Evolutionary conservation across 2,888 invertebrate genomes (phyloP).

Genomic region (Temnothorax ravouxi): DNA sequence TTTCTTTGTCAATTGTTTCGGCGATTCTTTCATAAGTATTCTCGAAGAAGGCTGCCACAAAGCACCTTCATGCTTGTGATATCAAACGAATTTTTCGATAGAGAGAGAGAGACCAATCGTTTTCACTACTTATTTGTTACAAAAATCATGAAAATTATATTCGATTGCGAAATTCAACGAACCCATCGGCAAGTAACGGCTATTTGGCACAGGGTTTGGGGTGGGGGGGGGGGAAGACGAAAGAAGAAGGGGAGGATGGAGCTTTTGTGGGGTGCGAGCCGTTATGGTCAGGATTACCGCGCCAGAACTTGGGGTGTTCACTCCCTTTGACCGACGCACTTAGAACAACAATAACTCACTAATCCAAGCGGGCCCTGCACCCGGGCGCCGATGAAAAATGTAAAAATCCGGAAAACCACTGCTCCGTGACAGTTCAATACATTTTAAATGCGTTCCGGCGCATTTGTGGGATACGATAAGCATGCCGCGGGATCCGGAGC

Average conservation of each 20-base stretch:
- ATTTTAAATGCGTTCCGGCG: slow-evolving; percentile 86
- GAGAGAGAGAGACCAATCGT: too few relatives aligned
- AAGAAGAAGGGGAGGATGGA: background rate
- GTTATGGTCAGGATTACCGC: slow-evolving; percentile 75
- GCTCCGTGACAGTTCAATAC: slow-evolving; percentile 86
- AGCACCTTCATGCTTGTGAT: background rate
- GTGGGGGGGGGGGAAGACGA: background rate
- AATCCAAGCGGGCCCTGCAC: slow-evolving; percentile 79
- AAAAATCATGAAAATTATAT: background rate
- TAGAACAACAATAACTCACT: slow-evolving; percentile 82
- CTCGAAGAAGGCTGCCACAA: background rate
- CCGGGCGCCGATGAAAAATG: slow-evolving; percentile 84
- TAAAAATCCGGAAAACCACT: slow-evolving; percentile 84
- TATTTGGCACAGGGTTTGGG: slow-evolving; percentile 49
- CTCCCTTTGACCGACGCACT: slow-evolving; percentile 77
- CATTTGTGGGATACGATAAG: slow-evolving; percentile 84
- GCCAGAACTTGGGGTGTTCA: slow-evolving; percentile 64
- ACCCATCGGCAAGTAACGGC: slow-evolving; percentile 36
- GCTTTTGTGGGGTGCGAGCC: slow-evolving; percentile 57
- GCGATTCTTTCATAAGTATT: slow-evolving; percentile 24
- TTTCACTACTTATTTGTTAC: background rate
- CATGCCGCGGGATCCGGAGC: slow-evolving; percentile 65
- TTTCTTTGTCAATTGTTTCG: slow-evolving; percentile 37
- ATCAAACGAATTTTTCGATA: background rate
- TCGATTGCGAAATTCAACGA: slow-evolving; percentile 14